Percentiles rank a stretch among this genome's conserved stretches.
These are phyloP conservation scores for Euura lappo DNA, from an alignment of 1,140 invertebrate species.

Conservation along the genomic window DNA sequence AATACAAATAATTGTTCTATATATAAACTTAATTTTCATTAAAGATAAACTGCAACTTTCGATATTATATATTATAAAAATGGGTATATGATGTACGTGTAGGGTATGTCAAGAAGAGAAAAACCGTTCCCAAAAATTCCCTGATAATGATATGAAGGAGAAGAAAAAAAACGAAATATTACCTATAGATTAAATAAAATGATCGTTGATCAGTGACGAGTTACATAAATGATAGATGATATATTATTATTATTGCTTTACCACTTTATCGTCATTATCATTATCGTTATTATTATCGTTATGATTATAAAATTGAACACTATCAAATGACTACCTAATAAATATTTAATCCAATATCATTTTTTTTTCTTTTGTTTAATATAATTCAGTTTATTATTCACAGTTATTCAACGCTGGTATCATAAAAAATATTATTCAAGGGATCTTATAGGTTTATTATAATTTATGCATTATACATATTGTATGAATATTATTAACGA, in stretches of 20 bases:
- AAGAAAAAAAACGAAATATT: background rate
- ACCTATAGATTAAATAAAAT: background rate
- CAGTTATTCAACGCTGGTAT: background rate
- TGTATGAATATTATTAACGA: background rate
- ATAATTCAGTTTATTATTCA: background rate
- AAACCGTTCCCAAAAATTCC: slow-evolving; percentile 27
- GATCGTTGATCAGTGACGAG: background rate
- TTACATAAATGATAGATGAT: background rate
- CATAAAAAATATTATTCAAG: background rate
- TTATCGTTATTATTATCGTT: slow-evolving; percentile 9
- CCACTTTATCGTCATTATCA: too few relatives aligned
- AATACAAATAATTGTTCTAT: slow-evolving; percentile 35
- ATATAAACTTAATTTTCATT: slow-evolving; percentile 1
- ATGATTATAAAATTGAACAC: background rate
- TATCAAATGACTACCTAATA: slow-evolving; percentile 2
- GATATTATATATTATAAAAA: slow-evolving; percentile 10
- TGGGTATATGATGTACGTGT: background rate
- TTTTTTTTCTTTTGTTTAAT: background rate
- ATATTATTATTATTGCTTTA: background rate
- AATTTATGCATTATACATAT: background rate
- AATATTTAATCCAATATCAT: slow-evolving; percentile 1
- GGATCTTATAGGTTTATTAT: background rate
- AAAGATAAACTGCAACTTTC: background rate
- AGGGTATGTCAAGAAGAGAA: slow-evolving; percentile 9
- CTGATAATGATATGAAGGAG: slow-evolving; percentile 22